Percentiles rank a stretch among this genome's conserved stretches.
Conservation (phyloP, 2,888 invertebrate species). For the Polydrusus tereticollis region DNA sequence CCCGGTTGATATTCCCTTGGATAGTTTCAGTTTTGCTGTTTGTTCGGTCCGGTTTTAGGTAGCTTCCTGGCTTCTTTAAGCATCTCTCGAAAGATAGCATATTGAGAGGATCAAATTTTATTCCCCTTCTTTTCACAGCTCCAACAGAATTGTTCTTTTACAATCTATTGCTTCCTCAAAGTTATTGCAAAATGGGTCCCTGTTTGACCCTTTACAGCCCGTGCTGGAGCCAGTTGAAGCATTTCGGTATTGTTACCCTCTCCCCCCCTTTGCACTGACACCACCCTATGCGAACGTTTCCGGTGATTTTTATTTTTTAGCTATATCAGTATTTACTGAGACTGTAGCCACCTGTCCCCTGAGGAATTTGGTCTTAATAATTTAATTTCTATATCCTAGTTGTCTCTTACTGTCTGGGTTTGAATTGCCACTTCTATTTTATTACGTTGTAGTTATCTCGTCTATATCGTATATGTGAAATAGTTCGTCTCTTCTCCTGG, state of each 20-base stretch:
- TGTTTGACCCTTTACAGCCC: background rate
- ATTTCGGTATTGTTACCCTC: no score
- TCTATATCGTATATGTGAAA: background rate
- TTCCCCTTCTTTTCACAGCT: background rate
- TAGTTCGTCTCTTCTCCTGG: background rate
- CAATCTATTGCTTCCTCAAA: no score
- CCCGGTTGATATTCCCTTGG: no score
- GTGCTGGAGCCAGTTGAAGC: background rate
- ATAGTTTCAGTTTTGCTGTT: no score
- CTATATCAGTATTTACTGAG: background rate
- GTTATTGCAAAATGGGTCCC: background rate
- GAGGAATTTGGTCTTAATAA: background rate
- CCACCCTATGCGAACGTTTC: background rate
- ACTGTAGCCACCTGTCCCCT: background rate
- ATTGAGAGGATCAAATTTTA: no score
- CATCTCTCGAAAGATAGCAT: no score
- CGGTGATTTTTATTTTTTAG: background rate
- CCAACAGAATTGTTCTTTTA: background rate
- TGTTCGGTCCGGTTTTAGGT: no score
- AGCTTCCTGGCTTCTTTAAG: no score
- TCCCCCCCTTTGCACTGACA: background rate
- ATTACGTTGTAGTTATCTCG: background rate
- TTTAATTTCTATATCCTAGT: background rate
- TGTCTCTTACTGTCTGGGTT: background rate
- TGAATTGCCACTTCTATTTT: background rate